Percentiles rank a stretch among this genome's conserved stretches.
These are phyloP conservation scores for Probaryconus sp. DNA, from an alignment of 1,140 invertebrate genomes.

Conservation along the genomic window DNA sequence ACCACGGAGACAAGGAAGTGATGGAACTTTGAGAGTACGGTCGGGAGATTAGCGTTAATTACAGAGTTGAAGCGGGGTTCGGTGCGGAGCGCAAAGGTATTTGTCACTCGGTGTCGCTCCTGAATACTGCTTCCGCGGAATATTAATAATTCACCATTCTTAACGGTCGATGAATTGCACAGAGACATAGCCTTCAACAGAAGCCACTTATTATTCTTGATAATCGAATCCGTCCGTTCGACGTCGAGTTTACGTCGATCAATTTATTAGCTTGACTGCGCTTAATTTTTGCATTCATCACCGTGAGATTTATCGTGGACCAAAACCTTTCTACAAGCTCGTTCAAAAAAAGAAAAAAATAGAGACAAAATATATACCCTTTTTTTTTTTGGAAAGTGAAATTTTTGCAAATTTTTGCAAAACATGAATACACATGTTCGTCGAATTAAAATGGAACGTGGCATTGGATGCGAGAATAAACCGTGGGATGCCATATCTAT, in stretches of 20 bases:
- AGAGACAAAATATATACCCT: too few species aligned
- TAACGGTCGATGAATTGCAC: slow-evolving; percentile 72
- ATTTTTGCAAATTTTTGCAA: too few species aligned
- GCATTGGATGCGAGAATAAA: too few species aligned
- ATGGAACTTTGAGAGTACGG: slow-evolving; percentile 67
- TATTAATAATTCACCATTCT: slow-evolving; percentile 75
- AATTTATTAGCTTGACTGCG: slow-evolving; percentile 58
- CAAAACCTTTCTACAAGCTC: too few species aligned
- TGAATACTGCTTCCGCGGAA: slow-evolving; percentile 69
- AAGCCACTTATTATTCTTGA: slow-evolving; percentile 70
- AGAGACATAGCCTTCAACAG: slow-evolving; percentile 59
- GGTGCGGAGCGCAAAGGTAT: slow-evolving; percentile 67
- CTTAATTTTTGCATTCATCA: slow-evolving; percentile 26
- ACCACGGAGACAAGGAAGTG: slow-evolving; percentile 60
- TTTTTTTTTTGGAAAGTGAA: too few species aligned
- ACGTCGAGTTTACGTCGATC: slow-evolving; percentile 54
- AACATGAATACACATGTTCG: too few species aligned
- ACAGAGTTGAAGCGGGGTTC: slow-evolving; percentile 72
- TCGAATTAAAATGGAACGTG: too few species aligned
- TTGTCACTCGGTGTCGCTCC: slow-evolving; percentile 74
- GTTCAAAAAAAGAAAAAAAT: too few species aligned
- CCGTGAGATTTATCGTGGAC: too few species aligned
- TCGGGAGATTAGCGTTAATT: slow-evolving; percentile 78
- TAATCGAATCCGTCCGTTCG: slow-evolving; percentile 73
- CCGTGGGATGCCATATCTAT: too few species aligned